Evolutionary conservation across 2,113 vertebrate species (phyloP).

Genomic region (Rattus rattus): DNA sequence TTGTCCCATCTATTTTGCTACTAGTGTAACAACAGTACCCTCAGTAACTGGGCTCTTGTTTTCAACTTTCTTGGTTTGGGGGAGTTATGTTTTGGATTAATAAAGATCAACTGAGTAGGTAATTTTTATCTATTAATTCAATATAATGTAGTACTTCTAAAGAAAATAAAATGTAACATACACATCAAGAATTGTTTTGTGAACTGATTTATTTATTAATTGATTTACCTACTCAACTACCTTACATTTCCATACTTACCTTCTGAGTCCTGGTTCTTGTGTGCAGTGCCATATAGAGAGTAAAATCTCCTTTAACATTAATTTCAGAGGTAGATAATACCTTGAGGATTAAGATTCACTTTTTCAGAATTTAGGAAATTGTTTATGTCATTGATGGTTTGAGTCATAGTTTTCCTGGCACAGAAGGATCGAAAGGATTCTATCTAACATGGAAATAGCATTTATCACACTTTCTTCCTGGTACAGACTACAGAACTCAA

Average conservation of each 20-base stretch:
- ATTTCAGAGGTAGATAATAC: neutral
- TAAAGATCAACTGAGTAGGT: neutral
- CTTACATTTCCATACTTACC: neutral
- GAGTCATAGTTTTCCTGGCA: conserved; percentile 16
- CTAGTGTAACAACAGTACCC: neutral
- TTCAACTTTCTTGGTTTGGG: neutral
- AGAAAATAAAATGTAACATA: neutral
- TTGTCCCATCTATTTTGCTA: neutral
- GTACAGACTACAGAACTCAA: conserved; percentile 47
- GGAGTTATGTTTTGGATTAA: neutral
- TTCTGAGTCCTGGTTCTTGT: neutral
- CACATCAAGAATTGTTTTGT: neutral
- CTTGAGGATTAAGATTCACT: neutral
- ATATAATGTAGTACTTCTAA: neutral
- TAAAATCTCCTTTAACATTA: neutral
- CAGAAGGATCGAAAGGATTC: conserved; percentile 32
- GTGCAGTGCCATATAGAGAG: neutral
- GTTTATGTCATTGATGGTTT: neutral
- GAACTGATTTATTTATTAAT: neutral
- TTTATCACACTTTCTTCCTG: neutral
- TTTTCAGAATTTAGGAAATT: neutral
- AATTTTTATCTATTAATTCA: neutral
- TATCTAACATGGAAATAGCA: conserved; percentile 56
- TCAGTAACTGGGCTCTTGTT: neutral
- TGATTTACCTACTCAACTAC: neutral